Base-by-base conservation (phyloP, 2,113 vertebrate genomes). In the Phodopus roborovskii region DNA sequence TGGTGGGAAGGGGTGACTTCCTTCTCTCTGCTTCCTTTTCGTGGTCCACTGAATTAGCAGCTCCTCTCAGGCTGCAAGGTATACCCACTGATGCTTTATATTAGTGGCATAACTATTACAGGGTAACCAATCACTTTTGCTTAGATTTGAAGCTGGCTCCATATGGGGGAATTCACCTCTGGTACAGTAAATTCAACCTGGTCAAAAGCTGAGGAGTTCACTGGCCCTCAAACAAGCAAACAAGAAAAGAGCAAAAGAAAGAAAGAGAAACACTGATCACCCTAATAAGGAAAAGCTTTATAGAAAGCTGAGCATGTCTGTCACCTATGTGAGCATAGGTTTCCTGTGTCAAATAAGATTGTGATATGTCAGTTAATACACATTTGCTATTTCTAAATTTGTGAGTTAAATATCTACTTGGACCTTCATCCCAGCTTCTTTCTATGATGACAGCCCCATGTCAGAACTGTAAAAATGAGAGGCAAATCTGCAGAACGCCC, bases 361-460 rank as follows among this genome's bases (percentile, higher is more conserved):
- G 91, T 64, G 42, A 26, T 17, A 39, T 36, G 42, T 64, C 77
- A 94, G 36, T 92, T 91, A 64, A 91, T 83, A 56, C 53, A 62
- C 81, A 85, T 87, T 73, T 66, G 79, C 39, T 58, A 20, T 11
- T 88, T 88, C 70, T 92, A 79, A 94, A 58, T 84, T 94, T 92
- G n/a, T 87, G 24, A 75, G 36, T 82, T 15, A 96, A 58, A 88
- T 88, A 53, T 73, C 20, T 17, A 0, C 7, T 15, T 68, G 24
- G 10, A 26, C 68, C 22, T 91, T 92, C 7, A 62, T 10, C 36
- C 17, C 5, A 74, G 39, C 45, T 78, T 92, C 81, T 62, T 88
- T 39, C 42, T 36, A 24, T 60, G 64, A 19, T 12, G 30, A 9
- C n/a, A 93, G 3, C 19, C 28, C 58, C n/a, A 15, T 30, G 71